Percentiles rank a stretch among this genome's conserved stretches.
phyloP scores from a whole-genome alignment of 2,797 vertebrate genomes.

The Cyclopterus lumpus region DNA sequence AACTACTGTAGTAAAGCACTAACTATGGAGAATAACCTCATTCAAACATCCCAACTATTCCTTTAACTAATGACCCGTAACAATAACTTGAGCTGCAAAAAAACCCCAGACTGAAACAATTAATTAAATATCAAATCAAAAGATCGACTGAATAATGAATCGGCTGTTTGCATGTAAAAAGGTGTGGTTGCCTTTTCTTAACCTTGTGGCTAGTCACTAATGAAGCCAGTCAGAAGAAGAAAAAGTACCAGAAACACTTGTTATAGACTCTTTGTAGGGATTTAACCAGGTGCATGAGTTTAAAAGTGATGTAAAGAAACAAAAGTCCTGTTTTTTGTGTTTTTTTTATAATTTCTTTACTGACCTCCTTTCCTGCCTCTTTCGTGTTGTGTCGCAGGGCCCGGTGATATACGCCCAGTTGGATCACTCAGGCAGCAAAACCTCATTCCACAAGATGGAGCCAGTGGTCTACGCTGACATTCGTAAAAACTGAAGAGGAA shows the following conservation, averaged over 20 bases:
- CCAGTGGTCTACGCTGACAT: constrained; percentile 97
- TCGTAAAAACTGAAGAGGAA: constrained; percentile 89
- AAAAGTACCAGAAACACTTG: background rate
- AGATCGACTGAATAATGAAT: background rate
- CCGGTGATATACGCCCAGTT: constrained; percentile 96
- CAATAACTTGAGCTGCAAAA: background rate
- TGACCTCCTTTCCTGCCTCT: background rate
- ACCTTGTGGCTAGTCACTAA: too few relatives aligned
- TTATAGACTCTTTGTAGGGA: background rate
- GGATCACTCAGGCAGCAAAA: constrained; percentile 93
- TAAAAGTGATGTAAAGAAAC: background rate
- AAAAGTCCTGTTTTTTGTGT: too few relatives aligned
- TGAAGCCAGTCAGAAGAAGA: background rate
- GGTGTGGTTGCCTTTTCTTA: too few relatives aligned
- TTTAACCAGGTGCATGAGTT: background rate
- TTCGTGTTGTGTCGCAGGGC: constrained; percentile 73
- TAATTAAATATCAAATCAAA: background rate
- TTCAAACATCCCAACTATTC: background rate
- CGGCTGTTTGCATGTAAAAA: background rate
- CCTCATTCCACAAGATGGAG: constrained; percentile 95
- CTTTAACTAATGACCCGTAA: background rate
- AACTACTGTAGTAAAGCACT: too few relatives aligned
- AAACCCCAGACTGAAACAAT: background rate
- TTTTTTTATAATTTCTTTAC: background rate
- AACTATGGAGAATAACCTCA: too few relatives aligned